A percentile compares a stretch with the other conserved stretches of the same genome.
These are phyloP conservation scores for Epinephelus moara DNA, from an alignment of 2,113 vertebrate species.

Conservation along the genomic window DNA sequence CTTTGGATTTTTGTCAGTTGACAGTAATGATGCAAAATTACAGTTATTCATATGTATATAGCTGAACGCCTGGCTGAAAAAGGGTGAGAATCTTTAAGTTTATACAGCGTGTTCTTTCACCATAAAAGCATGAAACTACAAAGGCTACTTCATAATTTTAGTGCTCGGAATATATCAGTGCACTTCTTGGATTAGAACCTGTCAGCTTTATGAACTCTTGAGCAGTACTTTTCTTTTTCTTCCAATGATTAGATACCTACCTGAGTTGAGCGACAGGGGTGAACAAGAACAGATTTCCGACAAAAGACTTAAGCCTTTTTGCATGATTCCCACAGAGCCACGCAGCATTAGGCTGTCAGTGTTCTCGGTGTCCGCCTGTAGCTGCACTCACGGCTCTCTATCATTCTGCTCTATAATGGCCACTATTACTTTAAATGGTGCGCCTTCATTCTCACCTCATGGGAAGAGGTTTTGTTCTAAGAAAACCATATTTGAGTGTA, in stretches of 20 bases:
- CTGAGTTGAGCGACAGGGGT: conserved; percentile 2
- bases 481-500: conserved; percentile 17
- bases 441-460: neutral
- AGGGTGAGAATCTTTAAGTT: neutral
- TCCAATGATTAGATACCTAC: neutral
- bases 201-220: neutral
- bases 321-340: conserved; percentile 6
- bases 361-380: conserved; percentile 9
- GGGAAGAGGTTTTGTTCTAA: neutral
- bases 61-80: neutral
- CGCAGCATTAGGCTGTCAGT: conserved; percentile 36
- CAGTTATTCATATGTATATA: neutral
- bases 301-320: conserved; percentile 19
- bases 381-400: conserved; percentile 13
- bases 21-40: neutral
- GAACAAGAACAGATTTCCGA: conserved; percentile 13
- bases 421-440: conserved; percentile 36
- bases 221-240: neutral
- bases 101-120: neutral
- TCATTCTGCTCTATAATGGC: conserved; percentile 22
- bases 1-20: no score
- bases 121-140: neutral
- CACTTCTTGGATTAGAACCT: neutral
- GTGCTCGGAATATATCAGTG: neutral
- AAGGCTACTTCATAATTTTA: neutral